Evolutionary conservation across 2,113 vertebrate genomes (phyloP), one percentile per base, ranked within the genome.

Genomic region (Ivindomyrus marchei): DNA sequence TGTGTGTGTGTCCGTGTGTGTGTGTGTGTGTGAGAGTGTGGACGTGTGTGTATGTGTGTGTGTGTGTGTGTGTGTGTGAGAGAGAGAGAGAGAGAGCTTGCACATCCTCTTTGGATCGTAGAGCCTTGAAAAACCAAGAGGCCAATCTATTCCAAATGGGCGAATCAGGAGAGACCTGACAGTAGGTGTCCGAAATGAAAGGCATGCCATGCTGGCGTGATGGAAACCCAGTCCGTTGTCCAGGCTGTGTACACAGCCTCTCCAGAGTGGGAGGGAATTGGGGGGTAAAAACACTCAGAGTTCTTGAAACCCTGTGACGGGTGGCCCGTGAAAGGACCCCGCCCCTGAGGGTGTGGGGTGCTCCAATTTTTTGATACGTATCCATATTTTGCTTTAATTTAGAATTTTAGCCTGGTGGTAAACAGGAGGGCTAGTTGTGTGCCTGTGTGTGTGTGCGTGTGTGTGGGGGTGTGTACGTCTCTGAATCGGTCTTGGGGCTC

Each of bases 401-500:
- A 3, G 19, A n/a, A 50, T 85, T 84, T 45, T 24, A 21, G 15
- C 31, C 19, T 24, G 19, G 58, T 62, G 58, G 62, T 27, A 66
- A 66, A 66, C 62, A 66, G 62, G n/a, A 66, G 62, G 58, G n/a
- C n/a, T 66, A 21, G n/a, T 21, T 42, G 17, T 17, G 3, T 36
- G 27, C 3, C 2, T 66, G 24, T 66, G 58, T 27, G 7, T 27
- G 58, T 66, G 7, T 27, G 58, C 0, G n/a, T 27, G n/a, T 11
- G 24, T 27, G n/a, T 66, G 56, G 1, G 2, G 2, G 86, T 21
- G 86, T 42, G 92, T 92, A 93, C 36, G 95, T 95, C 92, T 94
- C 93, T 95, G 93, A 15, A 21, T 96, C 90, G 91, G 93, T 62
- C 27, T 31, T 70, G 62, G 62, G 62, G 62, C 27, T 70, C 62